A percentile compares a stretch with the other conserved stretches of the same genome.
phyloP scores from a whole-genome alignment of 2,113 vertebrate species.

The Coryphaenoides rupestris region DNA sequence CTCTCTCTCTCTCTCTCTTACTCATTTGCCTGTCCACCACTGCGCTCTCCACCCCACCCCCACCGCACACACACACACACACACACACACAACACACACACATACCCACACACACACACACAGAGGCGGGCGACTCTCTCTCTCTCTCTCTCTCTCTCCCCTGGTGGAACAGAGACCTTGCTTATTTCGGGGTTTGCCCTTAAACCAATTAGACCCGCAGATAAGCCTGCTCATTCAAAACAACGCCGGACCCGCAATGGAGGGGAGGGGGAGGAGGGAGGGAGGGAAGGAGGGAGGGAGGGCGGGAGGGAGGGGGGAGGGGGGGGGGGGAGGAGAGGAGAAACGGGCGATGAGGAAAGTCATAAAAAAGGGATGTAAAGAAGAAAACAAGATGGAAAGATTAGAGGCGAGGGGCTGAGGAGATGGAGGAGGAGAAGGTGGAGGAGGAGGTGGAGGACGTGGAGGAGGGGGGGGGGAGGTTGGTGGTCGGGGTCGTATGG shows the following conservation, averaged over 20 bases:
- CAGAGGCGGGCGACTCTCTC: slow-evolving; percentile 56
- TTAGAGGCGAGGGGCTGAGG: neutral
- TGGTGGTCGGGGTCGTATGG: neutral
- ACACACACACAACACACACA: no score
- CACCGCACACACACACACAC: no score
- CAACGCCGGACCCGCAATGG: slow-evolving; percentile 36
- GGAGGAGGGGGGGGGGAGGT: slow-evolving; percentile 17
- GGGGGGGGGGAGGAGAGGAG: slow-evolving; percentile 19
- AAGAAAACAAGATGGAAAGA: neutral
- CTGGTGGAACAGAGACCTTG: slow-evolving; percentile 49
- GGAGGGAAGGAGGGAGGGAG: slow-evolving; percentile 18
- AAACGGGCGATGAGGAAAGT: slow-evolving; percentile 33
- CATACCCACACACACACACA: no score
- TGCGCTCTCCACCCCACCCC: no score
- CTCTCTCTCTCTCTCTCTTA: slow-evolving; percentile 27
- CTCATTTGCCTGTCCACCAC: no score
- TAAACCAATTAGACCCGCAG: slow-evolving; percentile 67
- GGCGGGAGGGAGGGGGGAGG: slow-evolving; percentile 11
- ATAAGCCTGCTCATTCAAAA: slow-evolving; percentile 64
- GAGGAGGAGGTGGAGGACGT: neutral
- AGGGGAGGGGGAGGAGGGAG: slow-evolving; percentile 32
- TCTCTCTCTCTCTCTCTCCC: no score
- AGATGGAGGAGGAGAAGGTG: slow-evolving; percentile 22
- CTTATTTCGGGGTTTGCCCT: slow-evolving; percentile 69
- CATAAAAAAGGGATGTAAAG: neutral